Percentiles rank a stretch among this genome's conserved stretches.
phyloP scores from a whole-genome alignment of 2,113 vertebrate genomes.

The Percina caprodes region DNA sequence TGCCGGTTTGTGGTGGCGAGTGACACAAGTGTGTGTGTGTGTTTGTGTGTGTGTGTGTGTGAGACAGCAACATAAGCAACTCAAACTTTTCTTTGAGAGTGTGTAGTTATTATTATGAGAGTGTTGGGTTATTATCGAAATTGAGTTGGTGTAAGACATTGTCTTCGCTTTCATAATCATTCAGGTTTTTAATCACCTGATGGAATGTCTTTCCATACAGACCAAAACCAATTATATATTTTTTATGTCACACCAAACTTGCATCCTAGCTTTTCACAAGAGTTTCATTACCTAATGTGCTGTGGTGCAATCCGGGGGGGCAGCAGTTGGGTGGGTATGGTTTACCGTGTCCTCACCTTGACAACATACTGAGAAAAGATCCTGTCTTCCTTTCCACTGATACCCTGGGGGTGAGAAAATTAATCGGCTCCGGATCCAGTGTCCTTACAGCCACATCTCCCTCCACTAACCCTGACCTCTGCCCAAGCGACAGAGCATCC shows the following conservation, averaged over 20 bases:
- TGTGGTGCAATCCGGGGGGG: slow-evolving; percentile 51
- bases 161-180: not conserved
- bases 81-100: not conserved
- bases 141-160: not conserved
- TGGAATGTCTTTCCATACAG: not conserved
- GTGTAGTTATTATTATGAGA: not conserved
- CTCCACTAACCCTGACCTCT: slow-evolving; percentile 57
- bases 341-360: slow-evolving; percentile 66
- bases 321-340: slow-evolving; percentile 45
- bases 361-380: slow-evolving; percentile 68
- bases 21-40: slow-evolving; percentile 6
- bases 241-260: slow-evolving; percentile 10
- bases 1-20: not conserved
- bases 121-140: not conserved
- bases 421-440: slow-evolving; percentile 72
- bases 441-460: slow-evolving; percentile 50
- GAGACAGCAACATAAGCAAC: slow-evolving; percentile 7
- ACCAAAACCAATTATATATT: not conserved
- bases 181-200: not conserved
- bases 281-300: slow-evolving; percentile 74
- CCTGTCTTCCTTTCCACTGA: slow-evolving; percentile 62
- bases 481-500: slow-evolving; percentile 15
- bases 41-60: slow-evolving; percentile 8
- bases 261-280: slow-evolving; percentile 17
- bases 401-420: slow-evolving; percentile 71